Percentiles rank a stretch among this genome's conserved stretches.
These are phyloP conservation scores for Diabrotica balteata DNA, from an alignment of 2,888 invertebrate species.

Conservation along the genomic window DNA sequence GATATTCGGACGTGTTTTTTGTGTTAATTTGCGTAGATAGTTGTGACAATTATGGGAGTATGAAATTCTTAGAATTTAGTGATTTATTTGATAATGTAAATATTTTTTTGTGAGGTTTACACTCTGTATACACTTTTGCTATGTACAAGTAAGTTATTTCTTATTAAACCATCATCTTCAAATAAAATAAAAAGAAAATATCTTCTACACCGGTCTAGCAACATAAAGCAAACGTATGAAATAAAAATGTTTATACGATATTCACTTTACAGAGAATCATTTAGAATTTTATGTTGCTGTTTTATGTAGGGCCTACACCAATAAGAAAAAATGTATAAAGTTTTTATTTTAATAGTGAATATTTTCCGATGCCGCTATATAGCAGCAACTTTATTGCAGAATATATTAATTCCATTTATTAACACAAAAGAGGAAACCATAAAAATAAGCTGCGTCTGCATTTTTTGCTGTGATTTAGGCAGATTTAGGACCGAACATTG, in stretches of 20 bases:
- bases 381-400: neutral
- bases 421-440: neutral
- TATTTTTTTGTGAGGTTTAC: no score
- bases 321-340: neutral
- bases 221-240: neutral
- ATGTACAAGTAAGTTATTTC: no score
- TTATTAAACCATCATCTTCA: no score
- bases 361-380: neutral
- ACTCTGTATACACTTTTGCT: no score
- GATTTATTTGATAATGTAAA: no score
- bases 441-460: slow-evolving; percentile 7
- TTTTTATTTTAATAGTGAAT: neutral
- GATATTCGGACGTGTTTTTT: no score
- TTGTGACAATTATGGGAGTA: no score
- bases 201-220: neutral
- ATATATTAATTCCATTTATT: slow-evolving; percentile 8
- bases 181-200: neutral
- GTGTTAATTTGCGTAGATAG: no score
- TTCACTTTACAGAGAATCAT: neutral
- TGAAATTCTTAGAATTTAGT: no score
- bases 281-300: neutral
- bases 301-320: neutral
- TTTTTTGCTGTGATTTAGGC: neutral
- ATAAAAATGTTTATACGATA: neutral
- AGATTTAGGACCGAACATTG: no score